phyloP scores from a whole-genome alignment of 2,113 vertebrate species.

The human (Homo sapiens) region GRCh38 chr4:155062501-155063000 shows the following conservation, averaged over 20 bases:
- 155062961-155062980: not conserved
- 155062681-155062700: not conserved
- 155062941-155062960: not conserved
- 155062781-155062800: conserved; percentile 2
- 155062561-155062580: not conserved
- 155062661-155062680: not conserved
- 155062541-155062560: no score
- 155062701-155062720: not conserved
- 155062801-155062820: not conserved
- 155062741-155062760: not conserved
- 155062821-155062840: not conserved
- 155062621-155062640: not conserved
- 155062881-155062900: not conserved
- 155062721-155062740: not conserved
- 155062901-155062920: not conserved
- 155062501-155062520: no score
- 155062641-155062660: not conserved
- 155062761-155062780: not conserved
- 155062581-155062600: not conserved
- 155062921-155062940: not conserved
- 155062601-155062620: not conserved
- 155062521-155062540: no score
- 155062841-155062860: conserved; percentile 24
- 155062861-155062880: not conserved
- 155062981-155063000: conserved; percentile 35